Evolutionary conservation across 2,797 vertebrate species (phyloP).

Genomic region (Helarctos malayanus): DNA sequence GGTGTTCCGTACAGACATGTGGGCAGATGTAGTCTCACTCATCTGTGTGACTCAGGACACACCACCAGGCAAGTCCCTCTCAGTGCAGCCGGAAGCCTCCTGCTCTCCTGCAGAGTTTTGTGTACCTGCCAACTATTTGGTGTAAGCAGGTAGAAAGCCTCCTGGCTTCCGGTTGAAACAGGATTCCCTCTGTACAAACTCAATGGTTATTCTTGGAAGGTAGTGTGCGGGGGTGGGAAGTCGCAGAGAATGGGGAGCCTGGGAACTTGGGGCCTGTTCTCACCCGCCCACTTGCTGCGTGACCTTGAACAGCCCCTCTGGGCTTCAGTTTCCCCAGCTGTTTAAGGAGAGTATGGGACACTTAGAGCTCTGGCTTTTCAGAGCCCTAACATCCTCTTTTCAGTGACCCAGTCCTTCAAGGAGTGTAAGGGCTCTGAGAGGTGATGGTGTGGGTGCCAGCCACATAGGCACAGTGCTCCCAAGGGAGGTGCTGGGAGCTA

Average conservation of each 20-base stretch:
- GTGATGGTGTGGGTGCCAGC: neutral
- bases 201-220: neutral
- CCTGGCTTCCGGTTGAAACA: neutral
- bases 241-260: neutral
- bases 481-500: neutral
- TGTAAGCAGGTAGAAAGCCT: neutral
- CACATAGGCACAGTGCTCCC: neutral
- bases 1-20: neutral
- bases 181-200: neutral
- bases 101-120: neutral
- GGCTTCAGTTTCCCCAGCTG: neutral
- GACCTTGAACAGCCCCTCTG: neutral
- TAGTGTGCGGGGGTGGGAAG: neutral
- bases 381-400: neutral
- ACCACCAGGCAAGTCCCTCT: neutral
- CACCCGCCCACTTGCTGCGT: neutral
- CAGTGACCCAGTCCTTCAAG: neutral
- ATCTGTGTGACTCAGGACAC: neutral
- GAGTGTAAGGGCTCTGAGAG: neutral
- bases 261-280: no score
- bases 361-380: neutral
- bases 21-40: neutral
- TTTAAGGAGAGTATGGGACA: neutral
- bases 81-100: fast-evolving
- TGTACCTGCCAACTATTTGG: neutral